Evolutionary conservation across 2,113 vertebrate species (phyloP), one percentile per base, ranked within the genome.

Genomic region (Corythornis madagascariensis): DNA sequence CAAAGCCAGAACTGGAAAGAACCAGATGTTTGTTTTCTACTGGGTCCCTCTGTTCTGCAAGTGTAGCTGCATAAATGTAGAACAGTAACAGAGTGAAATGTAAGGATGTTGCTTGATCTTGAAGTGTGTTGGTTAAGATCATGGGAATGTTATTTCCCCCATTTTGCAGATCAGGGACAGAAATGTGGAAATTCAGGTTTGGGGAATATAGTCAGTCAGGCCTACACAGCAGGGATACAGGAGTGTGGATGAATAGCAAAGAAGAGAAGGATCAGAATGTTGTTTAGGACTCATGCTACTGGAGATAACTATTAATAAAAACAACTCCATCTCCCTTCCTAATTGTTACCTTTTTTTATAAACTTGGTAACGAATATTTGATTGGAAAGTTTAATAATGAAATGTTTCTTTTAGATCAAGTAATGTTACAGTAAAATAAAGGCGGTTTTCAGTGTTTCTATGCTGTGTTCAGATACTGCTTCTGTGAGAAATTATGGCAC

Each of bases 201-300:
- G 52, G 33, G 48, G 83, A 93, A 55, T 47, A 56, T 38, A 33
- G 6, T 19, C 22, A n/a, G 9, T 81, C 42, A 26, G 19, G 59
- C 70, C 38, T 61, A 3, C 1, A 1, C 13, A 8, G 31, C 31
- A 22, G 25, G n/a, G 19, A 18, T n/a, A 15, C 0, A 0, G 29
- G 16, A 47, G 33, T 5, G 19, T 56, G 11, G 73, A 18, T 67
- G 56, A 42, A 4, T 69, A 55, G 28, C 56, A 66, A 47, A 56
- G 42, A 59, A 69, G 78, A 78, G 24, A 43, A 87, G 10, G 38
- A 45, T 90, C 33, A 55, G 29, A 57, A 45, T 66, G 26, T 33
- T 79, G 31, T 28, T 61, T 48, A 42, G 57, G 42, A n/a, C 33
- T 67, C 25, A 12, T 67, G 38, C n/a, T 81, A 17, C 57, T 88